phyloP scores from a whole-genome alignment of 2,888 invertebrate species.

The Melolontha melolontha region DNA sequence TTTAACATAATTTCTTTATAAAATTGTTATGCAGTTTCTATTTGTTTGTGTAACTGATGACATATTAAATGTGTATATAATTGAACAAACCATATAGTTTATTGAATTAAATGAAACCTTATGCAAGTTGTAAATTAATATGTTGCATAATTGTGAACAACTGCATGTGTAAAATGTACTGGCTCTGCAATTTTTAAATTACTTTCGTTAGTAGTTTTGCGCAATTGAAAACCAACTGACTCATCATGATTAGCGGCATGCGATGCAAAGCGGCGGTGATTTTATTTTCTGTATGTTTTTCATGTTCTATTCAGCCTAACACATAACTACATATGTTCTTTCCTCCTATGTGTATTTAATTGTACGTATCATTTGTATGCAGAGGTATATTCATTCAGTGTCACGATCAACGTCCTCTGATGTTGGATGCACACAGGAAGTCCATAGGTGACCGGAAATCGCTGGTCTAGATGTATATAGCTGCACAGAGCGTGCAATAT shows the following conservation, averaged over 20 bases:
- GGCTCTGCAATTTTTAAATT: neutral
- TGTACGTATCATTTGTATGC: slow-evolving; percentile 1
- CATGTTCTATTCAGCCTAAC: neutral
- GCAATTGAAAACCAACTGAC: slow-evolving; percentile 24
- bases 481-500: slow-evolving; percentile 46
- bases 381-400: slow-evolving; percentile 31
- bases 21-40: no score
- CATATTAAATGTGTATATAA: no score
- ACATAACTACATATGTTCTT: neutral
- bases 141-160: no score
- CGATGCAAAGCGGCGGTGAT: slow-evolving; percentile 23
- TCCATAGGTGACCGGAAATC: slow-evolving; percentile 47
- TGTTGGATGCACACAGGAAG: slow-evolving; percentile 29
- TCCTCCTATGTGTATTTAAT: slow-evolving; percentile 14
- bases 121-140: no score
- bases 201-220: slow-evolving; percentile 25
- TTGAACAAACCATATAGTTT: no score
- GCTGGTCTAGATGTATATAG: slow-evolving; percentile 41
- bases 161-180: no score
- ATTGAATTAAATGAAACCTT: no score
- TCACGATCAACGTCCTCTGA: slow-evolving; percentile 42
- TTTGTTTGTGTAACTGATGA: no score
- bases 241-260: slow-evolving; percentile 32
- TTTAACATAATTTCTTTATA: no score
- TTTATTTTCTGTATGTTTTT: neutral